Evolutionary conservation across 2,113 vertebrate genomes (phyloP), one percentile per base, ranked within the genome.

Genomic region (Periophthalmus modestus): DNA sequence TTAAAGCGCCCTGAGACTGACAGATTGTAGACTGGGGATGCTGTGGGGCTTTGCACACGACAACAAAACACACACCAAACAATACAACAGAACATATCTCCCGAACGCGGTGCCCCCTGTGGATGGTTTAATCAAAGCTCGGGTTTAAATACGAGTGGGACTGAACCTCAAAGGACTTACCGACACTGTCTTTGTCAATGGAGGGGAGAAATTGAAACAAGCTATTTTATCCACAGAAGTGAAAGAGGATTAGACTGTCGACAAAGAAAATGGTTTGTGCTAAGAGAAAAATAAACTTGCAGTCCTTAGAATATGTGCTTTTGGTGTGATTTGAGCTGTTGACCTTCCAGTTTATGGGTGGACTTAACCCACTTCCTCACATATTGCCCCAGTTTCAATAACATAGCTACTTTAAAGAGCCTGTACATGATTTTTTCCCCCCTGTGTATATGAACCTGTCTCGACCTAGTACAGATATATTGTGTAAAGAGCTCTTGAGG

Each of bases 91-190:
- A 71, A 74, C 81, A 71, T 68, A 85, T 71, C 66, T 47, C 50
- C 18, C 19, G 21, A 18, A 2, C 48, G 58, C 34, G 61, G 52
- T 55, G 48, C 75, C 78, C 75, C 69, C 54, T 10, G 65, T 81
- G 77, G 50, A 78, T 57, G 78, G 61, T 82, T 79, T 81, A 87
- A 87, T 84, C 39, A 21, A 87, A 75, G 83, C 87, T 82, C 77
- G 74, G 86, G 78, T 77, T 73, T 15, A 1, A 69, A 84, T 74
- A 67, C 72, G 79, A 67, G 67, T 80, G 82, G 80, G 82, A 78
- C 33, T 50, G 63, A 54, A 68, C 71, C 87, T 91, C 86, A 6
- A 66, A 75, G 78, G 86, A 71, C 72, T 74, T 18, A 23, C 24
- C 78, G 62, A 59, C 43, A 13, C 21, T 28, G 33, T 28, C 33